Evolutionary conservation across 1,140 invertebrate genomes (phyloP).

Genomic region (Calephelis nemesis): DNA sequence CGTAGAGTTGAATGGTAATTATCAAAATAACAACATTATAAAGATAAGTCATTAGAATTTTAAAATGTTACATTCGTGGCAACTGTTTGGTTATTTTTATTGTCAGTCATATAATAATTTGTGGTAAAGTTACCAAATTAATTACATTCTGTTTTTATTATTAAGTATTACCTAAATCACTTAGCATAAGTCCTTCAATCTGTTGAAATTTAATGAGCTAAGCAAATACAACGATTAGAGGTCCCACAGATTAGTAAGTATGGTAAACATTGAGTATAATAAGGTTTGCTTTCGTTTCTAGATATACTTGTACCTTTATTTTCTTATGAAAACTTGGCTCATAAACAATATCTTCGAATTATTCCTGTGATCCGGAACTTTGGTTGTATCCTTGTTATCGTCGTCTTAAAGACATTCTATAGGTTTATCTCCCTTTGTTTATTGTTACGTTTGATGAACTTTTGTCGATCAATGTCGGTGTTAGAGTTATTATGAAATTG

Average conservation of each 20-base stretch:
- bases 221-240: constrained; percentile 69
- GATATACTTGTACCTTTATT: constrained; percentile 24
- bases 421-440: constrained; percentile 42
- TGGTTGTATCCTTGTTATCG: constrained; percentile 51
- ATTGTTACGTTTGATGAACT: constrained; percentile 38
- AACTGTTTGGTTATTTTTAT: neutral
- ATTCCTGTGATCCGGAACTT: constrained; percentile 55
- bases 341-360: constrained; percentile 36
- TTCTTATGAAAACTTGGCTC: constrained; percentile 36
- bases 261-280: constrained; percentile 35
- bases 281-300: constrained; percentile 24
- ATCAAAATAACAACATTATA: constrained; percentile 23
- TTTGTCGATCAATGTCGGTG: constrained; percentile 26
- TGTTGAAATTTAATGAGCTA: constrained; percentile 63
- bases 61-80: constrained; percentile 24
- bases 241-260: constrained; percentile 46
- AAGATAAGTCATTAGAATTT: constrained; percentile 19
- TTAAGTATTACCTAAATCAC: constrained; percentile 19
- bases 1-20: constrained; percentile 42
- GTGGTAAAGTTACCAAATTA: too few relatives aligned
- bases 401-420: constrained; percentile 53
- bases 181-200: constrained; percentile 34
- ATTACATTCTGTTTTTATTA: too few relatives aligned
- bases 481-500: constrained; percentile 31
- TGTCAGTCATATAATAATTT: too few relatives aligned